A percentile compares a stretch with the other conserved stretches of the same genome.
Evolutionary conservation across 2,888 invertebrate genomes (phyloP).

Genomic region (Ophraella communa): DNA sequence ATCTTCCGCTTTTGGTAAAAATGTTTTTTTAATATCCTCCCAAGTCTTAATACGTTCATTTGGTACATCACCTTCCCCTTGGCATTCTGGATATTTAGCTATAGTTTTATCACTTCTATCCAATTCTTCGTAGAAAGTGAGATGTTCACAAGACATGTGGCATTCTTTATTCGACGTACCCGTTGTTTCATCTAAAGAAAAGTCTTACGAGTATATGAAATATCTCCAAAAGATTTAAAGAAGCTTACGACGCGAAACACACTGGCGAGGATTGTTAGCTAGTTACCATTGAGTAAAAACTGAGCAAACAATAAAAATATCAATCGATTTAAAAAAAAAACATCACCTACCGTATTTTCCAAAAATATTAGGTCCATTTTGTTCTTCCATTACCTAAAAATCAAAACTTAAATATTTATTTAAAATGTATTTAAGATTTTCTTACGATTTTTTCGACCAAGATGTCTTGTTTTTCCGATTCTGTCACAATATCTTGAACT

Average conservation of each 20-base stretch:
- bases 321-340: no score
- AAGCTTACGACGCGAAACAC: no score
- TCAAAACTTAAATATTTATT: not conserved
- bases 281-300: no score
- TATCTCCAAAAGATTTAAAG: no score
- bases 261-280: no score
- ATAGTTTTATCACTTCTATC: conserved; percentile 37
- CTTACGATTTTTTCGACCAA: not conserved
- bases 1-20: conserved; percentile 17
- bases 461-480: not conserved
- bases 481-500: not conserved
- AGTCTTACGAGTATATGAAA: no score
- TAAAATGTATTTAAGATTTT: not conserved
- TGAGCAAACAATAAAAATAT: no score
- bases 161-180: not conserved
- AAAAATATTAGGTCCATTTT: not conserved
- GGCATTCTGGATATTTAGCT: conserved; percentile 18
- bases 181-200: not conserved
- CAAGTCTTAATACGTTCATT: conserved; percentile 24
- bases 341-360: no score
- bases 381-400: not conserved
- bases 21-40: conserved; percentile 36
- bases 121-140: conserved; percentile 40
- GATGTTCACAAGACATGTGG: conserved; percentile 36
- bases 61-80: conserved; percentile 30